A percentile compares a stretch with the other conserved stretches of the same genome.
Evolutionary conservation across 2,888 invertebrate species (phyloP).

Genomic region (Caenorhabditis sp.): DNA sequence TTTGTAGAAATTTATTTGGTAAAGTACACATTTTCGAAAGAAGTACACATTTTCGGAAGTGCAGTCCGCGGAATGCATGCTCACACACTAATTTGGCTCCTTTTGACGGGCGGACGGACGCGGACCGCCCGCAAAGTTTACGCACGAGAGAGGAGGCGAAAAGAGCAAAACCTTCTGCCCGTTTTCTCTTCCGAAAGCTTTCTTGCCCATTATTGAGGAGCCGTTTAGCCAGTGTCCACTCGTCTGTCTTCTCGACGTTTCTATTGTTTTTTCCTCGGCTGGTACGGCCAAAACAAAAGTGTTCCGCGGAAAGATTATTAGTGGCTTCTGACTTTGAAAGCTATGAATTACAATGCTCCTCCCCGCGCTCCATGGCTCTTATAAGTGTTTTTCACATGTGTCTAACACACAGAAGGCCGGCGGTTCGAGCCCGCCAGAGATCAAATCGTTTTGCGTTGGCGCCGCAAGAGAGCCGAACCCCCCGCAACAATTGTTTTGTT

Average conservation of each 20-base stretch:
- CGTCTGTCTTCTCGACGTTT: slow-evolving; percentile 3
- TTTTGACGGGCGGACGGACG: too few relatives aligned
- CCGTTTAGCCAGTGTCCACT: slow-evolving; percentile 45
- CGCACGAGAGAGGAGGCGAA: slow-evolving; percentile 21
- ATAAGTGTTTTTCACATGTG: slow-evolving; percentile 77
- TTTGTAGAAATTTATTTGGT: too few relatives aligned
- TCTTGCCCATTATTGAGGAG: slow-evolving; percentile 35
- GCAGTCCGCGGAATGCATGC: slow-evolving; percentile 21
- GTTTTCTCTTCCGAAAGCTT: neutral
- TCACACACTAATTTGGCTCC: slow-evolving; percentile 44
- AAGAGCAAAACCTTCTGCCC: slow-evolving; percentile 33
- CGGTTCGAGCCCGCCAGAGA: slow-evolving; percentile 76
- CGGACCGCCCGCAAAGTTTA: slow-evolving; percentile 50
- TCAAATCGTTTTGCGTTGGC: slow-evolving; percentile 52
- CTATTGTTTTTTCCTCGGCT: neutral
- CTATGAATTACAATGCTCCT: too few relatives aligned
- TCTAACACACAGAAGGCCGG: slow-evolving; percentile 77
- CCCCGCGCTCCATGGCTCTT: too few relatives aligned
- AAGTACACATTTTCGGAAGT: neutral
- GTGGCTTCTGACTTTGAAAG: too few relatives aligned
- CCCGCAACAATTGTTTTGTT: slow-evolving; percentile 42
- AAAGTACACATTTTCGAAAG: neutral
- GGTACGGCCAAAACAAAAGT: too few relatives aligned
- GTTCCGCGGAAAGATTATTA: too few relatives aligned
- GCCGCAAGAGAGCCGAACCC: neutral